phyloP scores from a whole-genome alignment of 2,888 invertebrate genomes.

The Cephus sareptanus region DNA sequence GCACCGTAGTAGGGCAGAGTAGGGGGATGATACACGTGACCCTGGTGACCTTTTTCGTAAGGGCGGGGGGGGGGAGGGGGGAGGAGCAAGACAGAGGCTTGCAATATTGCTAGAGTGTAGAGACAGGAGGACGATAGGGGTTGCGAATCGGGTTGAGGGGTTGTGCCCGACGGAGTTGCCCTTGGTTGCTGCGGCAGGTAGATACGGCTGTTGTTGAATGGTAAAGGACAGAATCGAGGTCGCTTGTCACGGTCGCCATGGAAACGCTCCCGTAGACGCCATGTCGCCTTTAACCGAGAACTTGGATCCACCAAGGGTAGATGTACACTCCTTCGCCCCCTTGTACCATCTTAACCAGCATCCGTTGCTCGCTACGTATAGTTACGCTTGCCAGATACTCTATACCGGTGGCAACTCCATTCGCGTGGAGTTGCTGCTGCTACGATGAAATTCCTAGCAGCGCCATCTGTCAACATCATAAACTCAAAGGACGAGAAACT shows the following conservation, averaged over 20 bases:
- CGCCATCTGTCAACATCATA: neutral
- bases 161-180: neutral
- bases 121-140: neutral
- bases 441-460: neutral
- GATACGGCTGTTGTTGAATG: neutral
- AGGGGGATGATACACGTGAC: neutral
- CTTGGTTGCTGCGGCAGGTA: neutral
- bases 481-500: neutral
- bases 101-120: neutral
- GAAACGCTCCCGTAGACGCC: constrained; percentile 40
- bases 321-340: neutral
- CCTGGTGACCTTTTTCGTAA: neutral
- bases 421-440: neutral
- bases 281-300: constrained; percentile 43
- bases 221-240: constrained; percentile 32
- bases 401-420: neutral
- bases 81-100: neutral
- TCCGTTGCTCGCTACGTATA: neutral
- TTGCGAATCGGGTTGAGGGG: too few species aligned
- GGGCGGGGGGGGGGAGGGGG: too few species aligned
- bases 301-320: neutral
- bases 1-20: neutral
- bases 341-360: neutral
- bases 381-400: neutral
- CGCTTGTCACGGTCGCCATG: constrained; percentile 45